Base-by-base conservation (phyloP, 2,888 invertebrate species). In the Atethmia centrago region DNA sequence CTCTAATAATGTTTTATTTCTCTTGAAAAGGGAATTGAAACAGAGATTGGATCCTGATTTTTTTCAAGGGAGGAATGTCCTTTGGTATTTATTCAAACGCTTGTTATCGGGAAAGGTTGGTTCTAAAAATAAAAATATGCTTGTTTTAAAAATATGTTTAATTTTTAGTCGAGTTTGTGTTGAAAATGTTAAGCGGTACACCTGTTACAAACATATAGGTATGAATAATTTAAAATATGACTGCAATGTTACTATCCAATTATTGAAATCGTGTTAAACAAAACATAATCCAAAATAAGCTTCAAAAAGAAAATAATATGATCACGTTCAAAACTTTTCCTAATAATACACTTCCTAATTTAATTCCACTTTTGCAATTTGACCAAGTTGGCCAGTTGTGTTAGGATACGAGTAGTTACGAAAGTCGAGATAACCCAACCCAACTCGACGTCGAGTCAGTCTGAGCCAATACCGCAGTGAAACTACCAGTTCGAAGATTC, bases 21-120 rank as follows among this genome's bases (percentile, higher is more conserved):
- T 59, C 45, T 59, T 82, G 31, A 58, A 42, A 59, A 81, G 68
- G 74, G 71, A 83, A 83, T 81, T 72, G 70, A 83, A 81, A 85
- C 67, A 69, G 74, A 72, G 82, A 82, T 85, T 76, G 73, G 62
- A 70, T 76, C n/a, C 56, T 75, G 59, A 66, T 21, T 59, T 68
- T 71, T 66, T 71, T 71, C 56, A 56, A 55, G 21, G 55, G 5
- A 49, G 40, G 31, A 45, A 42, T 70, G 55, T 69, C 16, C 49
- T 19, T 62, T 53, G 53, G 51, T 53, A 64, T 74, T 81, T 81
- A 84, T 84, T 73, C 56, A 81, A 68, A 47, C 31, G 62, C 51
- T 40, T 53, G 56, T 63, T 53, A 58, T 56, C 31, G 58, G 31
- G 49, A 59, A 79, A 59, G 28, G 67, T 73, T 74, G 25, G 14